phyloP scores from a whole-genome alignment of 2,797 vertebrate genomes.

The Myoxocephalus aenaeus region DNA sequence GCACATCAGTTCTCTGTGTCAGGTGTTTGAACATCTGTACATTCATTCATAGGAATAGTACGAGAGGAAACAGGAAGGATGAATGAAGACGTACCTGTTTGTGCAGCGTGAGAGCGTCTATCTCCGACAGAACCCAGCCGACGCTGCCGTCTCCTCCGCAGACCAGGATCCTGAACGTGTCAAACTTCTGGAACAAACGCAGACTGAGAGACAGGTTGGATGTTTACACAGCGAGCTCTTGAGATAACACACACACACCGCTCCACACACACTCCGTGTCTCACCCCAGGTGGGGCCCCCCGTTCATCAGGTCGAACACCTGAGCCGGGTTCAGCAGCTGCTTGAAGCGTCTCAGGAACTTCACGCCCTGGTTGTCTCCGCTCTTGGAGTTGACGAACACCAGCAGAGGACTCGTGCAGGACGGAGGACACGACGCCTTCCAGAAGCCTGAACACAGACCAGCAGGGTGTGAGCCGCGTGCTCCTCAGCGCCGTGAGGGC shows the following conservation, averaged over 20 bases:
- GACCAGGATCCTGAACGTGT: constrained; percentile 96
- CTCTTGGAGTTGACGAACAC: constrained; percentile 98
- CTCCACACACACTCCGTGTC: not conserved
- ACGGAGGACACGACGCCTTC: constrained; percentile 96
- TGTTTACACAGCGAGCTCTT: not conserved
- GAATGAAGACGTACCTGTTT: constrained; percentile 87
- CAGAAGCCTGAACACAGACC: constrained; percentile 88
- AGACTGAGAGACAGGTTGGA: constrained; percentile 79
- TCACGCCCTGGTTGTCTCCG: constrained; percentile 97
- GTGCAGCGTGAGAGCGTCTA: constrained; percentile 93
- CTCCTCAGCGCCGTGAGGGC: not conserved
- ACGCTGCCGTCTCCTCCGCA: constrained; percentile 98
- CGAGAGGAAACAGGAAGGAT: not conserved
- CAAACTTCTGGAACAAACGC: constrained; percentile 97
- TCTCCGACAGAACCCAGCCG: constrained; percentile 98
- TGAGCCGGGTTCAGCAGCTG: constrained; percentile 97
- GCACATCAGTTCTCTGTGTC: not conserved
- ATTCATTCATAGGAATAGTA: not conserved
- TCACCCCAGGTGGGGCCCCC: constrained; percentile 96
- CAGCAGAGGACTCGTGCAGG: constrained; percentile 93
- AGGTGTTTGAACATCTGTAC: not conserved
- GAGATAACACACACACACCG: not conserved
- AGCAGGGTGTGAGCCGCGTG: too few species aligned
- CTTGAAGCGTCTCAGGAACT: constrained; percentile 96
- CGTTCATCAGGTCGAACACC: constrained; percentile 98